phyloP scores from a whole-genome alignment of 2,888 invertebrate species.

The Cephonodes hylas region DNA sequence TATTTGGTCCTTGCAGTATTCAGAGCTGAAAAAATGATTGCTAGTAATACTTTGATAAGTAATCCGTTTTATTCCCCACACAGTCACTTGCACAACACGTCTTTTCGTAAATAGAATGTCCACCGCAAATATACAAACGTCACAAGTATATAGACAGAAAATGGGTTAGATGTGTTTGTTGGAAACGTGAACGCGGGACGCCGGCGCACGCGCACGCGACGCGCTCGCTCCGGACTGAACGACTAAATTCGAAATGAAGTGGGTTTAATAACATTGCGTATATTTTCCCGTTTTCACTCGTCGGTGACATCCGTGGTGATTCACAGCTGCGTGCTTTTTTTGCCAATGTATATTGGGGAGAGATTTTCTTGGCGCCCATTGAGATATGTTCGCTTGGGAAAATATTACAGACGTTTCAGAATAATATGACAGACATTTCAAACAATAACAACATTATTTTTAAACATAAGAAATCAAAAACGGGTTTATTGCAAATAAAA shows the following conservation, averaged over 20 bases:
- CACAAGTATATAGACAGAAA: not conserved
- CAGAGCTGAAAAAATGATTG: not conserved
- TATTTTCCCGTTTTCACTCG: constrained; percentile 69
- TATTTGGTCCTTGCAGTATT: not conserved
- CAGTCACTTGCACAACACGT: not conserved
- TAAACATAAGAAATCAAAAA: no score
- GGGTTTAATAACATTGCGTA: constrained; percentile 75
- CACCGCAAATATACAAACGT: not conserved
- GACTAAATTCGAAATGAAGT: constrained; percentile 76
- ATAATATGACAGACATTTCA: no score
- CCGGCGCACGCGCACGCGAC: constrained; percentile 68
- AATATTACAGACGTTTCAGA: not conserved
- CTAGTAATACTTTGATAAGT: not conserved
- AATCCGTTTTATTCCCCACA: not conserved
- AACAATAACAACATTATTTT: no score
- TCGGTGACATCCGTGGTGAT: constrained; percentile 55
- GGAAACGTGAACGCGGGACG: constrained; percentile 32
- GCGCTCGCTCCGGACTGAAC: constrained; percentile 66
- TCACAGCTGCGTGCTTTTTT: constrained; percentile 55
- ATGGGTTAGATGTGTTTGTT: not conserved
- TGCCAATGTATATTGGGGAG: constrained; percentile 19
- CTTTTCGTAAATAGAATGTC: not conserved
- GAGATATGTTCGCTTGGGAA: constrained; percentile 18
- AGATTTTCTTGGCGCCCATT: constrained; percentile 26
- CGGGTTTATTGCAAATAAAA: no score